Evolutionary conservation across 2,113 vertebrate species (phyloP).

Genomic region (Menura novaehollandiae): DNA sequence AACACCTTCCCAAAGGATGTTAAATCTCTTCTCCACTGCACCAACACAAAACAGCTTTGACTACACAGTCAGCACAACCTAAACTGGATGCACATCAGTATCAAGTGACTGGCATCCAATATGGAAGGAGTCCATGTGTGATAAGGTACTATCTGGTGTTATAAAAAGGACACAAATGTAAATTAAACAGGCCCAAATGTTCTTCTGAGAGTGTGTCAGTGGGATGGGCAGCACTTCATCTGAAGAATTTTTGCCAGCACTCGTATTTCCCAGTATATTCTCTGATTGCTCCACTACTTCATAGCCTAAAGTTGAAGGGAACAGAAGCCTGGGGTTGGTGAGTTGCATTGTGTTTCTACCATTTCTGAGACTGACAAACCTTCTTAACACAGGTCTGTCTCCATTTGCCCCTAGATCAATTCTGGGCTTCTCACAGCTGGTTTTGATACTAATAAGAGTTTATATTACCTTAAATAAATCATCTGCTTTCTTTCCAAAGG

Average conservation of each 20-base stretch:
- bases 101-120: not conserved
- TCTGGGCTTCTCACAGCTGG: not conserved
- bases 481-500: constrained; percentile 53
- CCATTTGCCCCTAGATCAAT: not conserved
- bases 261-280: not conserved
- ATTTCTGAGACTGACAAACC: not conserved
- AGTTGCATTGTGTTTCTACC: not conserved
- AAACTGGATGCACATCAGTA: not conserved
- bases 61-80: not conserved
- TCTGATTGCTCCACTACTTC: not conserved
- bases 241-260: not conserved
- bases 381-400: not conserved
- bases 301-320: not conserved
- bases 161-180: not conserved
- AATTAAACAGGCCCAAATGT: not conserved
- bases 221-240: not conserved
- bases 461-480: constrained; percentile 71
- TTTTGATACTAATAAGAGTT: not conserved
- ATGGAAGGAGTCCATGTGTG: not conserved
- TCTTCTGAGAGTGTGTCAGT: not conserved
- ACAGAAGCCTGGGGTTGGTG: not conserved
- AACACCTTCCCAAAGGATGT: not conserved
- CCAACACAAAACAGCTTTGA: not conserved
- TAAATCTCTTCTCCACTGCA: not conserved
- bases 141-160: not conserved